Evolutionary conservation across 2,797 vertebrate genomes (phyloP).

Genomic region (Odontamblyopus lacepedii): DNA sequence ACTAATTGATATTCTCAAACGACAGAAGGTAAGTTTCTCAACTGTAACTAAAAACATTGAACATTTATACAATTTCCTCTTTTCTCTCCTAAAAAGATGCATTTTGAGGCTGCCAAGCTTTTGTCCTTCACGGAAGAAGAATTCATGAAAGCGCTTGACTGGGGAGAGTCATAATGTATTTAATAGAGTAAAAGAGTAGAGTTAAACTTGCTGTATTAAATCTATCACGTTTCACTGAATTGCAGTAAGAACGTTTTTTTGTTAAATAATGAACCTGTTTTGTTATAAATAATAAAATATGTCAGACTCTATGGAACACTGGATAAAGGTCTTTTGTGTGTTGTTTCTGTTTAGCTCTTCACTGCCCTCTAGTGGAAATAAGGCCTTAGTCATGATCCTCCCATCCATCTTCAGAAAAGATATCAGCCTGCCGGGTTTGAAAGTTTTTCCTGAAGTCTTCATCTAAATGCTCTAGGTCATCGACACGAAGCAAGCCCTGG

Average conservation of each 20-base stretch:
- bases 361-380: conserved; percentile 73
- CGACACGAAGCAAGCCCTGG: conserved; percentile 89
- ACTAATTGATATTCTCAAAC: conserved; percentile 94
- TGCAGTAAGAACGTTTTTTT: background rate
- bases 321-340: background rate
- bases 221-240: background rate
- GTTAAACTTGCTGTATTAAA: background rate
- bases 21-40: conserved; percentile 85
- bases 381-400: conserved; percentile 38
- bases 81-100: conserved; percentile 80
- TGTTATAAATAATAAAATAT: background rate
- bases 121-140: conserved; percentile 97
- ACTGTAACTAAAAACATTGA: background rate
- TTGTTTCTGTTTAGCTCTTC: no score
- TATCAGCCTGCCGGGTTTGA: conserved; percentile 63
- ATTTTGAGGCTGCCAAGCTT: conserved; percentile 94
- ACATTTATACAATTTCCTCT: background rate
- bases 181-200: no score
- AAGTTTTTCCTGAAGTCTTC: conserved; percentile 87
- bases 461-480: conserved; percentile 86
- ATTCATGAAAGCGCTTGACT: conserved; percentile 93
- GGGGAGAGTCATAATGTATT: conserved; percentile 76
- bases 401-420: conserved; percentile 68
- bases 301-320: background rate
- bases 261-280: background rate